Percentiles rank a stretch among this genome's conserved stretches.
Evolutionary conservation across 2,797 vertebrate species (phyloP).

Genomic region (Gymnothorax javanicus): DNA sequence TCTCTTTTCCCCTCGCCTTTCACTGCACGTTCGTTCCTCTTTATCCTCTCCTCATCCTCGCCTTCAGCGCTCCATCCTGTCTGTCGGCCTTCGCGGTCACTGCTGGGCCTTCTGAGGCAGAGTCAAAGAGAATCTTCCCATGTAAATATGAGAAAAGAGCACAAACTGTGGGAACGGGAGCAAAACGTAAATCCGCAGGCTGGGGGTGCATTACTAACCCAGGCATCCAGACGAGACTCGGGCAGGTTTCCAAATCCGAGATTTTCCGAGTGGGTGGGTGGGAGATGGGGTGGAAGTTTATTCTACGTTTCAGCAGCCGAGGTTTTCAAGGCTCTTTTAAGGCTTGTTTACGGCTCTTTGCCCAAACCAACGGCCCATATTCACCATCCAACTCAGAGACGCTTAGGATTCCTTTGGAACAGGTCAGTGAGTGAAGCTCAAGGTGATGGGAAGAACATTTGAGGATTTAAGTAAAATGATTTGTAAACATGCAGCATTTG

Average conservation of each 20-base stretch:
- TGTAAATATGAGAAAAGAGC: not conserved
- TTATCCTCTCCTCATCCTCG: not conserved
- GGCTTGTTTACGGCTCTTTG: not conserved
- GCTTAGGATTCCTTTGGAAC: not conserved
- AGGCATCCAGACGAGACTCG: not conserved
- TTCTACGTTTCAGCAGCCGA: not conserved
- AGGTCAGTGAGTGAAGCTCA: not conserved
- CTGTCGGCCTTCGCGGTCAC: not conserved
- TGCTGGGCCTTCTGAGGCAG: not conserved
- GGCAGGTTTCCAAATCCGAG: not conserved
- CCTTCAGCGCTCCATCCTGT: not conserved
- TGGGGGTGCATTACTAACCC: not conserved
- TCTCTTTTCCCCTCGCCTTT: not conserved
- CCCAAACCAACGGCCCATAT: not conserved
- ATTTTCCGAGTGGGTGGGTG: not conserved
- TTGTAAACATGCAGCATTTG: not conserved
- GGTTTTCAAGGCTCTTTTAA: not conserved
- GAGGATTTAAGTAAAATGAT: not conserved
- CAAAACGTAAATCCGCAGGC: not conserved
- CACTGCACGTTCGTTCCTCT: not conserved
- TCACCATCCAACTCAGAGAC: not conserved
- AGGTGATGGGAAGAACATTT: not conserved
- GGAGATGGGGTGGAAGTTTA: not conserved
- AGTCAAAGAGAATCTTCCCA: slow-evolving; percentile 1
- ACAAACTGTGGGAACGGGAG: not conserved